Conservation (phyloP, 1,140 invertebrate genomes). For the Archegozetes longisetosus region DNA sequence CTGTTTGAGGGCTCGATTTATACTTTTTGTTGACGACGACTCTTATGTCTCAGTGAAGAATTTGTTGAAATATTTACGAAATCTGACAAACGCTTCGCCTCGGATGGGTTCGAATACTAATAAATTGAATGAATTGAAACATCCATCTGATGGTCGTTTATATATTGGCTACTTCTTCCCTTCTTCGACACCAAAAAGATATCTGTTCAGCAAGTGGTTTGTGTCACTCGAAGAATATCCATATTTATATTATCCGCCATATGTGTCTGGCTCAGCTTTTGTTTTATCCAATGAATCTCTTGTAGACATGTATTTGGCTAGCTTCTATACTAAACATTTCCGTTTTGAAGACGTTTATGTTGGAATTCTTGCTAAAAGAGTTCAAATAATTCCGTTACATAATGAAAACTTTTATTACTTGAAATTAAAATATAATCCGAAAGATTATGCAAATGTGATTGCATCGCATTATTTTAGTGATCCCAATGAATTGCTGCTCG, state of each 20-base stretch:
- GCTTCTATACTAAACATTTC: constrained; percentile 23
- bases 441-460: constrained; percentile 55
- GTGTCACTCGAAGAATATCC: constrained; percentile 68
- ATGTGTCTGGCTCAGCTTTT: constrained; percentile 71
- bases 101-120: not conserved
- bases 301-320: constrained; percentile 21
- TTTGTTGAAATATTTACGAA: constrained; percentile 52
- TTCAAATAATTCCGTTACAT: constrained; percentile 33
- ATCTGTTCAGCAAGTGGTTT: constrained; percentile 67
- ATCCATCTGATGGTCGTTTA: constrained; percentile 36
- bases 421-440: constrained; percentile 46
- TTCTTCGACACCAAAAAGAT: constrained; percentile 49
- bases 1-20: constrained; percentile 58
- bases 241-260: constrained; percentile 68
- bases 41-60: constrained; percentile 80
- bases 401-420: constrained; percentile 51
- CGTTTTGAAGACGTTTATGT: constrained; percentile 25
- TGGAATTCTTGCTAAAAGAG: constrained; percentile 23
- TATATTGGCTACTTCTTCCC: constrained; percentile 63
- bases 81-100: constrained; percentile 33
- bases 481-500: constrained; percentile 45
- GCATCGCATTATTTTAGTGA: constrained; percentile 66
- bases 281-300: constrained; percentile 49
- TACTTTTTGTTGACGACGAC: constrained; percentile 80
- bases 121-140: too few species aligned